Evolutionary conservation across 1,140 invertebrate species (phyloP), one percentile per base, ranked within the genome.

Genomic region (Drosophila willistoni): DNA sequence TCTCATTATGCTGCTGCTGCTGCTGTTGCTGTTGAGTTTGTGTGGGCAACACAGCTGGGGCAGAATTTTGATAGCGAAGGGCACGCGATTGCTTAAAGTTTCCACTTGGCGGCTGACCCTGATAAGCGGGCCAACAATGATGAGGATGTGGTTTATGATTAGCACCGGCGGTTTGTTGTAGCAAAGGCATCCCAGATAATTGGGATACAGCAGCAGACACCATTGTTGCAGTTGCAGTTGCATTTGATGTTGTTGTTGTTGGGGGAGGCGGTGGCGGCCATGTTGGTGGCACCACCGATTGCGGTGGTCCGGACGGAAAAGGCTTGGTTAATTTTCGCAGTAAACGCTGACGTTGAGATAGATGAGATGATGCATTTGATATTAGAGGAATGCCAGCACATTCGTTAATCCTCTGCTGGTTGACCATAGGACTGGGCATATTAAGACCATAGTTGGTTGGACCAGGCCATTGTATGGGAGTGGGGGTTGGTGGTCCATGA

Each of bases 361-460:
- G 6, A 41, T 91, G 90, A n/a, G 70, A 47, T 75, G 90, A 81
- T 77, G 94, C 92, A 93, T 94, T 95, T 19, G 95, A 95, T 55
- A 96, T 95, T 25, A 96, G 93, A 7, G 95, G 95, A 63, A 95
- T 94, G 66, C 95, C 95, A 7, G 95, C 93, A 94, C 95, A 96
- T 57, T 94, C 91, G 54, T 90, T 91, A 14, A 90, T 83, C 13
- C 89, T 77, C 69, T 92, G 91, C 44, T 90, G 92, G 42, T 84
- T 90, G 13, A 90, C 81, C 51, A 85, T 64, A 51, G 61, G 71
- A 25, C 54, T 71, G 4, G 39, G 14, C n/a, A 64, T 55, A 14
- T 14, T 29, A 22, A 47, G 10, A 9, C 56, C 75, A 19, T 78
- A 77, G 36, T 51, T 54, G 14, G 6, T 14, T 44, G 0, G 59